phyloP scores from a whole-genome alignment of 2,888 invertebrate genomes.

The Aelia acuminata region DNA sequence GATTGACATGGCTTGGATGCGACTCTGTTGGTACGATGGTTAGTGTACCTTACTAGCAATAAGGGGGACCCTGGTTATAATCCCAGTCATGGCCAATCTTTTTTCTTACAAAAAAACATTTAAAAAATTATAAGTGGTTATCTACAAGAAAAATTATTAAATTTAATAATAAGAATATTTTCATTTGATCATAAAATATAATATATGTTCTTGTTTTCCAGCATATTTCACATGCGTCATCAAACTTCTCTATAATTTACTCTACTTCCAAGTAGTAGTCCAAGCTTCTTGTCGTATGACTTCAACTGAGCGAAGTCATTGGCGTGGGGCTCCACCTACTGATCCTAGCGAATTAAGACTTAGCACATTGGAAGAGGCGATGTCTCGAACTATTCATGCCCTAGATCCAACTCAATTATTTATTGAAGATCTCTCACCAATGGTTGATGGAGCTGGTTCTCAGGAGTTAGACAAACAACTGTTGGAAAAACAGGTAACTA shows the following conservation, averaged over 20 bases:
- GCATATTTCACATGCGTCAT: constrained; percentile 92
- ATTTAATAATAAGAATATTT: neutral
- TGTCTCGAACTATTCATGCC: constrained; percentile 71
- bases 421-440: constrained; percentile 73
- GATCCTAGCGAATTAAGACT: constrained; percentile 64
- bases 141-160: neutral
- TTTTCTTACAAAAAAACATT: no score
- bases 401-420: constrained; percentile 75
- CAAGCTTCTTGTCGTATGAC: constrained; percentile 81
- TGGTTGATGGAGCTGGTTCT: constrained; percentile 34
- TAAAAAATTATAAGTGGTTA: no score
- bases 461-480: constrained; percentile 64
- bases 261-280: constrained; percentile 90
- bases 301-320: constrained; percentile 60
- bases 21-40: no score
- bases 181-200: no score
- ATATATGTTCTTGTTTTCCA: constrained; percentile 70
- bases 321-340: constrained; percentile 60
- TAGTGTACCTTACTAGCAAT: no score
- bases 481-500: constrained; percentile 64
- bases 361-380: constrained; percentile 69
- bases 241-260: constrained; percentile 88
- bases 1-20: no score
- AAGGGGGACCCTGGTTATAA: no score
- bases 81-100: no score